These are phyloP conservation scores for Thumatha senex DNA, from an alignment of 2,888 invertebrate genomes.

Conservation along the genomic window DNA sequence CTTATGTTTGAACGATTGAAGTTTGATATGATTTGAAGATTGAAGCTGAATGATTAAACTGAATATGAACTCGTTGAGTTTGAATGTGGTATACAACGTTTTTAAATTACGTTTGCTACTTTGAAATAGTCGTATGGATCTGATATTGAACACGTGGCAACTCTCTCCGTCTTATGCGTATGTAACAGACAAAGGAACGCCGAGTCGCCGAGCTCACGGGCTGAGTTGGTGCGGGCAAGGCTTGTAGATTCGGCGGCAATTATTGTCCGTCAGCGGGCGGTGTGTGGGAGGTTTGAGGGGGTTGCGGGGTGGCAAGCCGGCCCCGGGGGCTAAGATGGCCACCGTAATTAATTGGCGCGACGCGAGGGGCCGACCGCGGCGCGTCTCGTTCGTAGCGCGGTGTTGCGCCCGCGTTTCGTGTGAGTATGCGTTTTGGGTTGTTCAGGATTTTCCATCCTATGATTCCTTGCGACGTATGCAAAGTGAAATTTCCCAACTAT, in stretches of 20 bases:
- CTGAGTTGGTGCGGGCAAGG: constrained; percentile 32
- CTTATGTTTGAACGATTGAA: too few species aligned
- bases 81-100: too few species aligned
- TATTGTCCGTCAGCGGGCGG: constrained; percentile 75
- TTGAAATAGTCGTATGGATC: too few species aligned
- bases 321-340: constrained; percentile 76
- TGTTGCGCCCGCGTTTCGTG: constrained; percentile 67
- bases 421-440: constrained; percentile 23
- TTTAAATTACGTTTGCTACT: too few species aligned
- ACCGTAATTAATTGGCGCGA: constrained; percentile 83
- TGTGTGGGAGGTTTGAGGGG: constrained; percentile 34
- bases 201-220: constrained; percentile 7
- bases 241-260: constrained; percentile 75
- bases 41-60: too few species aligned
- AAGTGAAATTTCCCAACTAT: too few species aligned
- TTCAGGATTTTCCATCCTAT: background rate
- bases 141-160: background rate
- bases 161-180: constrained; percentile 10
- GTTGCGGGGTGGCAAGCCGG: constrained; percentile 39
- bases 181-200: constrained; percentile 15
- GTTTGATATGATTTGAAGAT: too few species aligned
- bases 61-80: too few species aligned
- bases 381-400: constrained; percentile 74
- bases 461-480: background rate
- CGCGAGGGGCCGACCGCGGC: constrained; percentile 81